Percentiles rank a stretch among this genome's conserved stretches.
Evolutionary conservation across 2,888 invertebrate genomes (phyloP).

Genomic region (Oxytorus armatus): DNA sequence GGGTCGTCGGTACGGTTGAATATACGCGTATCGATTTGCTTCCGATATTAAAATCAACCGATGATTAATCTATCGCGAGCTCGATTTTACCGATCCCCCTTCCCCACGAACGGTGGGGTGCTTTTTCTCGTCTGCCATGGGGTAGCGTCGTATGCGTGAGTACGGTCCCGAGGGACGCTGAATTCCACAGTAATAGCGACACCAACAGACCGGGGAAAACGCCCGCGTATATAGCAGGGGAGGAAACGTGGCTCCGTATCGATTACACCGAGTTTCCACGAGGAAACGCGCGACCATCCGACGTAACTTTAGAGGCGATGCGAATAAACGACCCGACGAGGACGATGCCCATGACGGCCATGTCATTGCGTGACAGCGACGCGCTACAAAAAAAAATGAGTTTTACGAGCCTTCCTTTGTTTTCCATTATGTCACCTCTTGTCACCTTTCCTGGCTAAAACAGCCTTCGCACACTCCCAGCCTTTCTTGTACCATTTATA

Average conservation of each 20-base stretch:
- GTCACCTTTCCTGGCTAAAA: not conserved
- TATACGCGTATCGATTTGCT: constrained; percentile 69
- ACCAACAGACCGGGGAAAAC: constrained; percentile 41
- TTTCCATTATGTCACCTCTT: not conserved
- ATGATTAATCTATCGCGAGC: constrained; percentile 76
- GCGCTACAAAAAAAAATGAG: constrained; percentile 33
- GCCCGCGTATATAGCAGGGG: constrained; percentile 26
- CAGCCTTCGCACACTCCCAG: not conserved
- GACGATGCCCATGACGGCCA: constrained; percentile 23
- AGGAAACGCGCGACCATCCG: constrained; percentile 57
- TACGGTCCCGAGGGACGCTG: constrained; percentile 29
- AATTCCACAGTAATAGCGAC: constrained; percentile 58
- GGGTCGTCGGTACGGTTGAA: constrained; percentile 57
- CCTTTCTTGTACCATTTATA: constrained; percentile 8
- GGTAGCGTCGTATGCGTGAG: constrained; percentile 2
- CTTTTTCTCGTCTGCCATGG: constrained; percentile 24
- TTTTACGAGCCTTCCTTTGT: constrained; percentile 6
- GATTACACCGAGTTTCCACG: constrained; percentile 72
- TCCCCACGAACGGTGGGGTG: constrained; percentile 11
- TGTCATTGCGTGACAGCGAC: constrained; percentile 56
- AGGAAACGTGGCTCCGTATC: constrained; percentile 69
- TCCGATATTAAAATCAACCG: constrained; percentile 78
- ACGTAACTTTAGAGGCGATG: constrained; percentile 54
- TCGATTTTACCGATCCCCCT: constrained; percentile 51
- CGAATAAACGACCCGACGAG: constrained; percentile 42